Evolutionary conservation across 2,797 vertebrate species (phyloP), one percentile per base, ranked within the genome.

Genomic region (Sebastes glaucus): DNA sequence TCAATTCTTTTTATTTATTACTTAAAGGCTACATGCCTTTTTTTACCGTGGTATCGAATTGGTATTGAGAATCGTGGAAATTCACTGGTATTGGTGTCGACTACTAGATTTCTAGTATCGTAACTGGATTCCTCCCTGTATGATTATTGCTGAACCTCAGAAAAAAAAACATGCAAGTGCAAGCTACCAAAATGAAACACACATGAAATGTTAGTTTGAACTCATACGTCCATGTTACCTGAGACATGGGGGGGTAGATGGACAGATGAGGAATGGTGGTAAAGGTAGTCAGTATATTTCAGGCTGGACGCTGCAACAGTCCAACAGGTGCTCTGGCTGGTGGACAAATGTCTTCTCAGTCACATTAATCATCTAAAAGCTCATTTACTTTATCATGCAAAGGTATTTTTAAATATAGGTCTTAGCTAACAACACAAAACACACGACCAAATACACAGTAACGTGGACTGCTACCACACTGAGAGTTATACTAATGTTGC

Each of bases 21-120:
- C 38, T 6, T 42, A 42, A 42, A 42, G 38, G 38, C 38, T 42
- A 0, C 38, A 42, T 42, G 13, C 13, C 13, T 42, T 42, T 42
- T 2, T 38, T 14, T 3, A 16, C 38, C 38, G 1, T 42, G 38
- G 38, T 42, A 42, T 42, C 0, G 5, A 38, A 14, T 38, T 38
- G 35, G 11, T 14, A 14, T 38, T 0, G 0, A 42, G 38, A 42
- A 42, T 42, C 13, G 38, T 42, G 0, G 0, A 42, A 42, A 42
- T 42, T 16, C 38, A 42, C 13, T 16, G 13, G 38, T 16, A 42
- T 42, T 42, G 38, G 38, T 42, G 1, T 42, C 13, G 2, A 42
- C 38, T 42, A 42, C 38, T 42, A 42, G 38, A 42, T 42, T 42
- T 42, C 13, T 42, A 13, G 0, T 42, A 42, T 42, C 13, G 5